A percentile compares a stretch with the other conserved stretches of the same genome.
phyloP scores from a whole-genome alignment of 2,797 vertebrate species.

The Syndactyla subalaris region DNA sequence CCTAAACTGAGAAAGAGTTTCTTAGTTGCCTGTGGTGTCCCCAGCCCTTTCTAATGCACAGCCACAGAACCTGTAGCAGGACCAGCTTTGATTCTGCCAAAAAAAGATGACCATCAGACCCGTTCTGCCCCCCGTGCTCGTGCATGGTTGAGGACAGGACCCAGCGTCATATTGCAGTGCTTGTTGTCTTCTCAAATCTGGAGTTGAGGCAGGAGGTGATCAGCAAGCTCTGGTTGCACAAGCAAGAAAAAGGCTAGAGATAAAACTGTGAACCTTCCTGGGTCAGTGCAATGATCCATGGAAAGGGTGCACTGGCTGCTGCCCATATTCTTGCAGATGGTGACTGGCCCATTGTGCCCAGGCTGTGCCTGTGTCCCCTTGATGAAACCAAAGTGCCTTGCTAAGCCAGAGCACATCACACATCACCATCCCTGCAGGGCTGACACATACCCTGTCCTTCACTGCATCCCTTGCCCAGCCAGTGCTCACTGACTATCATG shows the following conservation, averaged over 20 bases:
- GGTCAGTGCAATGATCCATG: not conserved
- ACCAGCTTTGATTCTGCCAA: not conserved
- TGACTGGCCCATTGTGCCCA: not conserved
- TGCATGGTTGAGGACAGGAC: not conserved
- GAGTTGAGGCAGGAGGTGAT: not conserved
- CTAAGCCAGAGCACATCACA: not conserved
- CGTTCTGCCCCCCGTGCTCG: accelerated
- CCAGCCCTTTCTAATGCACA: not conserved
- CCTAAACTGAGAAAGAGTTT: not conserved
- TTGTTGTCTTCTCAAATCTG: not conserved
- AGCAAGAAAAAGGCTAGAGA: not conserved
- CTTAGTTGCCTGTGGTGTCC: not conserved
- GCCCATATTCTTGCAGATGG: not conserved
- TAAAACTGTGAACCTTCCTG: not conserved
- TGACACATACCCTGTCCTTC: not conserved
- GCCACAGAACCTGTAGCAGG: not conserved
- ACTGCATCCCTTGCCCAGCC: not conserved
- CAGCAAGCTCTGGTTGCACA: not conserved
- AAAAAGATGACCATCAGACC: not conserved
- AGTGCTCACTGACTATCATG: accelerated
- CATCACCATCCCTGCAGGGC: accelerated
- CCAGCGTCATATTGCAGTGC: accelerated
- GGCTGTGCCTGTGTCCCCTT: not conserved
- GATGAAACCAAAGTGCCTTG: not conserved
- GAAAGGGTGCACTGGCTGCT: not conserved